These are phyloP conservation scores for Dryoscopus gambensis DNA, from an alignment of 2,113 vertebrate genomes.

Conservation along the genomic window DNA sequence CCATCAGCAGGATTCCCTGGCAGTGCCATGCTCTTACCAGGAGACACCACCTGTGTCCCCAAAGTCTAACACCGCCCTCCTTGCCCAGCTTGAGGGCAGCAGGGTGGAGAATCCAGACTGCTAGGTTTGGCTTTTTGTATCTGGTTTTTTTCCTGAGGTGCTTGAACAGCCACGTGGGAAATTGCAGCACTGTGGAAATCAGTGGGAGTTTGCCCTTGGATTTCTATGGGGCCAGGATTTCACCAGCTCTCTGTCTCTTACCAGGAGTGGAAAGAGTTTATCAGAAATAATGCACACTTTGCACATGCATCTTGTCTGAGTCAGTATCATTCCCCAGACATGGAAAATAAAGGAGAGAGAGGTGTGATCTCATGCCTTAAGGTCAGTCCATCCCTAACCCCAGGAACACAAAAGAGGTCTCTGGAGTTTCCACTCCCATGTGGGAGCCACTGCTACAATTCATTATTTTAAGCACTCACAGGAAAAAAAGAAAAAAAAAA, in stretches of 20 bases:
- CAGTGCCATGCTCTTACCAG: no score
- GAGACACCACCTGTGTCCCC: fast-evolving
- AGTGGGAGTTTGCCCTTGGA: not conserved
- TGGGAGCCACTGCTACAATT: not conserved
- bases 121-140: not conserved
- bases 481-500: not conserved
- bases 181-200: not conserved
- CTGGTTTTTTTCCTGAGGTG: not conserved
- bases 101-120: not conserved
- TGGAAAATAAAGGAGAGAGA: not conserved
- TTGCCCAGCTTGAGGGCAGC: not conserved
- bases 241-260: not conserved
- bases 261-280: not conserved
- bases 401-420: not conserved
- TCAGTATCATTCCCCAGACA: not conserved
- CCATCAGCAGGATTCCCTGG: fast-evolving
- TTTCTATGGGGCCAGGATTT: not conserved
- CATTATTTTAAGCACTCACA: not conserved
- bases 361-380: not conserved
- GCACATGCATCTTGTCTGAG: not conserved
- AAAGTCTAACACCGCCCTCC: not conserved
- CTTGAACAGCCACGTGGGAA: not conserved
- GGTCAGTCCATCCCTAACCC: not conserved
- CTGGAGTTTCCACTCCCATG: not conserved
- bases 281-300: not conserved